Evolutionary conservation across 2,888 invertebrate species (phyloP).

Genomic region (Sussaba pulchella): DNA sequence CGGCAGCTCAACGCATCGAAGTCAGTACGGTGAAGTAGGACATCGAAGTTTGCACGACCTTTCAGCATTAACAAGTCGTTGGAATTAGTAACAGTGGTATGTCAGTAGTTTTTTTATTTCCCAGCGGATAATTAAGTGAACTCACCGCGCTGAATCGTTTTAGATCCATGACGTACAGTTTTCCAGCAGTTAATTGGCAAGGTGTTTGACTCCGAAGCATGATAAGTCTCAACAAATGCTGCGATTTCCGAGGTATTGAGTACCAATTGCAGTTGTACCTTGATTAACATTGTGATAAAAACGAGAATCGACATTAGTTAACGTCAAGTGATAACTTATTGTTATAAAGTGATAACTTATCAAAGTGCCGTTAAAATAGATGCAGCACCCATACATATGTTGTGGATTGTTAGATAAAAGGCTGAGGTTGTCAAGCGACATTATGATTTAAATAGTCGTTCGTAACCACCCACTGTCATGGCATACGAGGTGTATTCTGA

Average conservation of each 20-base stretch:
- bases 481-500: too few relatives aligned
- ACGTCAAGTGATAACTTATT: not conserved
- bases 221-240: conserved; percentile 35
- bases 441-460: too few relatives aligned
- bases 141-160: conserved; percentile 54
- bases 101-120: not conserved
- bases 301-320: not conserved
- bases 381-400: too few relatives aligned
- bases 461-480: too few relatives aligned
- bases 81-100: not conserved
- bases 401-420: too few relatives aligned
- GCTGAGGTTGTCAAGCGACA: too few relatives aligned
- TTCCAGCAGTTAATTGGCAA: conserved; percentile 58
- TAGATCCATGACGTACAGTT: conserved; percentile 56
- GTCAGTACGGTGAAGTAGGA: conserved; percentile 59
- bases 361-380: too few relatives aligned
- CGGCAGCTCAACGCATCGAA: conserved; percentile 47
- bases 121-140: not conserved
- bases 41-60: conserved; percentile 60
- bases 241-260: conserved; percentile 41
- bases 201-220: conserved; percentile 56
- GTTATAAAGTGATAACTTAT: too few relatives aligned
- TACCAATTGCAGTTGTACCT: conserved; percentile 59
- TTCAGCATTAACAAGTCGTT: conserved; percentile 13
- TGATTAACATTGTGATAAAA: not conserved